Percentiles rank a stretch among this genome's conserved stretches.
phyloP scores from a whole-genome alignment of 2,113 vertebrate species.

The Platysternon megacephalum region DNA sequence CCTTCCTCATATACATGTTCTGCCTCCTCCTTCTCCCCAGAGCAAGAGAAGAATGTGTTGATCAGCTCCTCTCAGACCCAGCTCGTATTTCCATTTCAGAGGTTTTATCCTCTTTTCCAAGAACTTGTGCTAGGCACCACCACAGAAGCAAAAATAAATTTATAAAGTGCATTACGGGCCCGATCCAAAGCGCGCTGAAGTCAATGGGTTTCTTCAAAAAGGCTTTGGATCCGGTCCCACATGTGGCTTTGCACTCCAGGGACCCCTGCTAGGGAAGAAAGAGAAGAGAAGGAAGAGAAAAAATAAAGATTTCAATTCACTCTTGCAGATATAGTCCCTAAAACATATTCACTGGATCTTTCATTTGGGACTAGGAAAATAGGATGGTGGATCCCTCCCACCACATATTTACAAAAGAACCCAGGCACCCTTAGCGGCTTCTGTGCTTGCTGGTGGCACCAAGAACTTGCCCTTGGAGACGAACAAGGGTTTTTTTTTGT shows the following conservation, averaged over 20 bases:
- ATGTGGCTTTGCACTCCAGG: not conserved
- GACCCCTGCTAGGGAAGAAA: not conserved
- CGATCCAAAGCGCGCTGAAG: not conserved
- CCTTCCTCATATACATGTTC: fast-evolving
- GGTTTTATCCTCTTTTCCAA: not conserved
- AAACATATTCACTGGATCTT: not conserved
- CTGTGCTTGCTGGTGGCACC: too few relatives aligned
- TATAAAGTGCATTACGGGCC: not conserved
- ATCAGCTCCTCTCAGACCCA: not conserved
- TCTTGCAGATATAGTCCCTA: not conserved
- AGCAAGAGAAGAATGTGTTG: not conserved
- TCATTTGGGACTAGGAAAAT: not conserved
- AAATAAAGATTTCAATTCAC: not conserved
- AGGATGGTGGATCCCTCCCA: too few relatives aligned
- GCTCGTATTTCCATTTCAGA: not conserved
- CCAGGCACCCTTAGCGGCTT: too few relatives aligned
- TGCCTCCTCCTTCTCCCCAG: not conserved
- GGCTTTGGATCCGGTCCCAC: not conserved
- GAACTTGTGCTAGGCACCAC: not conserved
- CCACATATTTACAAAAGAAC: too few relatives aligned
- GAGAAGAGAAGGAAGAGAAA: not conserved
- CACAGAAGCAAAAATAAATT: not conserved
- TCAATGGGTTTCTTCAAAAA: not conserved
- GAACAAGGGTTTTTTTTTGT: too few relatives aligned
- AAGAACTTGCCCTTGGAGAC: too few relatives aligned